Evolutionary conservation across 2,888 invertebrate genomes (phyloP), one percentile per base, ranked within the genome.

Genomic region (Bombylius major): DNA sequence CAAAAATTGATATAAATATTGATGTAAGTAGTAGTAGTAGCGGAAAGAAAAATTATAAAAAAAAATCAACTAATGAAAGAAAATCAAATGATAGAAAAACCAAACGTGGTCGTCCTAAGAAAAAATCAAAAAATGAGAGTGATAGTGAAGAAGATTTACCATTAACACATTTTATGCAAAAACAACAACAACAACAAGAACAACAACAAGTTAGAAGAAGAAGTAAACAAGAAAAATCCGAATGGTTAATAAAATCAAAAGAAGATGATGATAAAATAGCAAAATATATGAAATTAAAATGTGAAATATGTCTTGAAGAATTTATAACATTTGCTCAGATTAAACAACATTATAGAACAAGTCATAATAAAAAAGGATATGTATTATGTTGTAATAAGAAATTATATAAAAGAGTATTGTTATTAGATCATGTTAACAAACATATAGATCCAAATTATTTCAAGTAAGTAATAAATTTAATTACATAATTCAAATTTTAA

Each of bases 401-500:
- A 57, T 70, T 72, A 47, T 69, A 66, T 48, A 69, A 70, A 48
- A 66, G 71, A 3, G 66, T 68, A 6, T 65, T 68, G 11, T 65
- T 73, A 48, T 65, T 71, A 6, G 73, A 72, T 52, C 73, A 73
- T 56, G 69, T 73, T 3, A 68, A 70, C 48, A 66, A 68, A 4
- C 73, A 73, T 59, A 56, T 67, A 11, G 67, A 73, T 65, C 73
- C 73, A 4, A 70, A 72, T 56, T 68, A 69, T 57, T 73, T 70
- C 53, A 73, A 70, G 73, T 73, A 65, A 62, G 62, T 45, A 3
- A 12, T 44, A 11, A 23, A 23, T 23, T 39, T 39, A 39, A 39
- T 39, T 39, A 8, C 5, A 8, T 8, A 39, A 39, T 9, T 39
- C 11, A 39, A 39, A 9, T 9, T 39, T 39, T 39, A 4, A 39